These are phyloP conservation scores for Himalopsyche japonica DNA, from an alignment of 2,888 invertebrate genomes.

Conservation along the genomic window DNA sequence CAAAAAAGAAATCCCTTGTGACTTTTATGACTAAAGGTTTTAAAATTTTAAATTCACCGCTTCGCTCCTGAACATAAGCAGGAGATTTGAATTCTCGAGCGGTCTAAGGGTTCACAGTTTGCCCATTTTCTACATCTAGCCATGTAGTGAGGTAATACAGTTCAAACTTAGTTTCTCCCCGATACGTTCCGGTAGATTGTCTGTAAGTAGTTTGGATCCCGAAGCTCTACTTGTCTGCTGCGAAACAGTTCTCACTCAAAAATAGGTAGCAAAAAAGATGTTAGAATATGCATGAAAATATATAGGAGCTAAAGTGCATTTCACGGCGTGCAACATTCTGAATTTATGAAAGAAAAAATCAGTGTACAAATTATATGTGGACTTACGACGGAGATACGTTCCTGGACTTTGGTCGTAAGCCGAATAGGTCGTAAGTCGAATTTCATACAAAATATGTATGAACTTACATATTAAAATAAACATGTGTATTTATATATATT, in stretches of 20 bases:
- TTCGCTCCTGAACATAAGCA: slow-evolving; percentile 7
- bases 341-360: too few species aligned
- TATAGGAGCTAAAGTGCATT: too few species aligned
- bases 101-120: background rate
- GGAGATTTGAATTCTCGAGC: slow-evolving; percentile 16
- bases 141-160: slow-evolving; percentile 10
- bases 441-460: too few species aligned
- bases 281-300: background rate
- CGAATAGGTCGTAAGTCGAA: too few species aligned
- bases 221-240: background rate
- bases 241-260: background rate
- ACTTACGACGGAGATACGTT: too few species aligned
- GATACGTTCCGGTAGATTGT: slow-evolving; percentile 9
- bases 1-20: too few species aligned
- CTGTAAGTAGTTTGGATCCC: slow-evolving; percentile 9
- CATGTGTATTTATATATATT: too few species aligned
- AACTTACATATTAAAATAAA: too few species aligned
- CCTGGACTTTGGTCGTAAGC: too few species aligned
- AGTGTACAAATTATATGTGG: too few species aligned
- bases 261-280: background rate
- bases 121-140: background rate
- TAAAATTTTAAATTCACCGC: background rate
- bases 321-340: too few species aligned
- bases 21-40: too few species aligned
- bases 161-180: slow-evolving; percentile 15